phyloP scores from a whole-genome alignment of 2,797 vertebrate genomes.

The Onychomys arenicola region DNA sequence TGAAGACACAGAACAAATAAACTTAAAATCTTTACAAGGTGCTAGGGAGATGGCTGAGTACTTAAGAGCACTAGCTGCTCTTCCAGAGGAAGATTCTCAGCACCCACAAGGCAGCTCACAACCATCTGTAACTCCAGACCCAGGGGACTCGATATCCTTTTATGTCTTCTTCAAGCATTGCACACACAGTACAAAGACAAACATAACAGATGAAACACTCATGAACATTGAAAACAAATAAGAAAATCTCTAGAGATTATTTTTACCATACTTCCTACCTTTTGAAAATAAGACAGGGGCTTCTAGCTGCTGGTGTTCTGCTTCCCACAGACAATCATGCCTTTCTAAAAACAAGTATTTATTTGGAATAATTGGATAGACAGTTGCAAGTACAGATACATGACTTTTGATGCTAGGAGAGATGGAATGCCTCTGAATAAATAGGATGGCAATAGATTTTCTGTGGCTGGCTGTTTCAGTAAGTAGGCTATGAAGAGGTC shows the following conservation, averaged over 20 bases:
- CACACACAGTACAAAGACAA: neutral
- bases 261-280: neutral
- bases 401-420: neutral
- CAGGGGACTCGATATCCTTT: rapidly evolving
- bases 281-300: neutral
- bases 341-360: neutral
- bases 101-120: neutral
- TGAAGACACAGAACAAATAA: neutral
- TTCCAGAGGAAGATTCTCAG: neutral
- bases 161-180: neutral
- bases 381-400: neutral
- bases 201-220: neutral
- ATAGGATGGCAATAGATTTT: neutral
- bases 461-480: neutral
- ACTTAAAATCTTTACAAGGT: neutral
- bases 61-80: neutral
- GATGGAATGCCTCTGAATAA: neutral
- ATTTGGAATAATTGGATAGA: neutral
- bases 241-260: neutral
- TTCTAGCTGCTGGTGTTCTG: neutral
- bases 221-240: neutral
- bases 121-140: neutral
- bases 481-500: neutral
- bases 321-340: neutral
- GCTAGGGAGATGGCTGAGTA: too few relatives aligned